Evolutionary conservation across 2,888 invertebrate species (phyloP), one percentile per base, ranked within the genome.

Genomic region (Andrena fulva): DNA sequence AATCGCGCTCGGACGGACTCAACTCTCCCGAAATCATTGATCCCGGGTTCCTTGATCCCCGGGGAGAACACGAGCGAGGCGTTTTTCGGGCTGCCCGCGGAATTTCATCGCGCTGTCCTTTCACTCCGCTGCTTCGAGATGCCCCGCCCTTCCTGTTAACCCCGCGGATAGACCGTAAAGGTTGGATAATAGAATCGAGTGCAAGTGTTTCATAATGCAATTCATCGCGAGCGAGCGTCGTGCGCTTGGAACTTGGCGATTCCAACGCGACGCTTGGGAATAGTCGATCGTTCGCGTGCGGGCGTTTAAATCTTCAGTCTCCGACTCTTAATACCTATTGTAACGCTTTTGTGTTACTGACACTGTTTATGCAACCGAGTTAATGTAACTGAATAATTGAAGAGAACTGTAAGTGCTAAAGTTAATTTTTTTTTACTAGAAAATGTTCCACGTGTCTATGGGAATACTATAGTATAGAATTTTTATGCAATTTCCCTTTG

Each of bases 141-240:
- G 72, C 84, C 76, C 69, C 79, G 29, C 75, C 78, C 72, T 79
- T 83, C 31, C 63, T 52, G 73, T 71, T 69, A 77, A 69, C 79
- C 27, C 68, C 56, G 29, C 8, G 33, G 6, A 33, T 56, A 67
- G 64, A 35, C 66, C 42, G n/a, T 35, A 71, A 79, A 84, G 75
- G 67, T 82, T 62, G 72, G 27, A 82, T 72, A 78, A 82, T 75
- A 64, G 72, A 29, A 82, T 76, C 75, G 54, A 48, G 56, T 48
- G 27, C 71, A 35, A 66, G 60, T 35, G 60, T 63, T 69, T 24
- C n/a, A n/a, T 67, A 69, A 75, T 20, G 67, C 82, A 70, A 82
- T 35, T 50, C 2, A 5, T 62, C 31, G 27, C 5, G 52, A 42
- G 48, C 64, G 7, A n/a, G 54, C 54, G 54, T 20, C 56, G 56